Evolutionary conservation across 2,888 invertebrate species (phyloP).

Genomic region (Lamellibrachia satsuma): DNA sequence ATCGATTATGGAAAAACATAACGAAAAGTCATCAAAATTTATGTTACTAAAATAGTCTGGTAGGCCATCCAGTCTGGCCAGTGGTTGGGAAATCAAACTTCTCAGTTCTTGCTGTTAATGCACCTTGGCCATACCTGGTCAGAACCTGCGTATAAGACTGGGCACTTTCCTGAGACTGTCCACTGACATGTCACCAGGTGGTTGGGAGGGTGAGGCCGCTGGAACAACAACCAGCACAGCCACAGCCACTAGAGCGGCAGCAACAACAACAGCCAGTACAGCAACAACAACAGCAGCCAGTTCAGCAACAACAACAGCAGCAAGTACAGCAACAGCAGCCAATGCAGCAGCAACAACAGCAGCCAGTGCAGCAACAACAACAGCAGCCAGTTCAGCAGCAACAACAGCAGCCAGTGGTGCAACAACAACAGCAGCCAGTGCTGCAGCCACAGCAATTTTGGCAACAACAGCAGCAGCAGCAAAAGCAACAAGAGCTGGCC

Average conservation of each 20-base stretch:
- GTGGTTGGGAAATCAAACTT: too few species aligned
- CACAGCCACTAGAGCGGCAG: not conserved
- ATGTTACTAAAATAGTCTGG: too few species aligned
- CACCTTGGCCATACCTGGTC: too few species aligned
- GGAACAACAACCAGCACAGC: not conserved
- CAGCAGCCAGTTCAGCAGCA: not conserved
- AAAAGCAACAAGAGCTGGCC: not conserved
- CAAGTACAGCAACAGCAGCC: not conserved
- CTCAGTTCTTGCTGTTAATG: too few species aligned
- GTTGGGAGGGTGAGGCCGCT: not conserved
- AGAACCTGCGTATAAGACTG: too few species aligned
- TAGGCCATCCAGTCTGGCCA: too few species aligned
- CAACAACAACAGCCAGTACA: not conserved
- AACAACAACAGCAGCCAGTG: slow-evolving; percentile 1
- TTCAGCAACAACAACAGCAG: not conserved
- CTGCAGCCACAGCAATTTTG: not conserved
- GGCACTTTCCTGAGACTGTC: not conserved
- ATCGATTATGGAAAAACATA: too few species aligned
- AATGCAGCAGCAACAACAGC: slow-evolving; percentile 24
- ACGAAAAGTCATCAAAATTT: too few species aligned
- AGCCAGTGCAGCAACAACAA: not conserved
- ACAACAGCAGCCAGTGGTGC: not conserved
- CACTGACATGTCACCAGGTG: not conserved
- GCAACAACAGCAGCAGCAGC: not conserved
- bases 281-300: not conserved